Evolutionary conservation across 2,113 vertebrate species (phyloP), one percentile per base, ranked within the genome.

Genomic region (Xiphophorus maculatus): DNA sequence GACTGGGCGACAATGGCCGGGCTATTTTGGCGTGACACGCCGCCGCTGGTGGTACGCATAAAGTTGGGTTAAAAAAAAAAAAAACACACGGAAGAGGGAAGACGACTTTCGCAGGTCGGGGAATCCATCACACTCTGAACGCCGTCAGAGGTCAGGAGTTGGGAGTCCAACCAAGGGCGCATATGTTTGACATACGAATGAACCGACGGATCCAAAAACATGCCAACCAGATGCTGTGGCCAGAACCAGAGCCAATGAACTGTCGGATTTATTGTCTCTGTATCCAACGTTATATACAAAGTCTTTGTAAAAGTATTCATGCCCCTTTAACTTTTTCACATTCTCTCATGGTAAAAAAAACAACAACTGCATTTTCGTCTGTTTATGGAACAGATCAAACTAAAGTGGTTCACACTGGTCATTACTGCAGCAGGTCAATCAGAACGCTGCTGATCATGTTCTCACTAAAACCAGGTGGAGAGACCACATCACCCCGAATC

Each of bases 1-100:
- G 68, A 84, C 9, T 33, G 19, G 5, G 58, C 86, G 87, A 94
- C 94, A 94, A 95, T 92, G 85, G 90, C 85, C 71, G 74, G 58
- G 91, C 84, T 94, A 94, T 94, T 93, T 95, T 92, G 87, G 87
- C 76, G 69, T 84, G 81, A 91, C 91, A 91, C 80, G 73, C 87
- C 80, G 73, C 87, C 86, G 91, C 84, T 82, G 83, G 81, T 93
- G 88, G 87, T 85, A 88, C 66, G 83, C 76, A 77, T 81, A 84
- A 90, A 87, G 79, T 85, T 76, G 74, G 66, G 69, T 80, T 72
- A 68, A 77, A 58, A 69, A 63, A 77, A 51, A 73, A 25, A 63
- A n/a, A n/a, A 29, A 51, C 28, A 28, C 69, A 79, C 32, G 60
- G 33, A 32, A 15, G 30, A 54, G 68, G 68, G 76, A 77, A 32